A percentile compares a stretch with the other conserved stretches of the same genome.
These are phyloP conservation scores for Mimumesa dahlbomi DNA, from an alignment of 2,888 invertebrate genomes.

Conservation along the genomic window DNA sequence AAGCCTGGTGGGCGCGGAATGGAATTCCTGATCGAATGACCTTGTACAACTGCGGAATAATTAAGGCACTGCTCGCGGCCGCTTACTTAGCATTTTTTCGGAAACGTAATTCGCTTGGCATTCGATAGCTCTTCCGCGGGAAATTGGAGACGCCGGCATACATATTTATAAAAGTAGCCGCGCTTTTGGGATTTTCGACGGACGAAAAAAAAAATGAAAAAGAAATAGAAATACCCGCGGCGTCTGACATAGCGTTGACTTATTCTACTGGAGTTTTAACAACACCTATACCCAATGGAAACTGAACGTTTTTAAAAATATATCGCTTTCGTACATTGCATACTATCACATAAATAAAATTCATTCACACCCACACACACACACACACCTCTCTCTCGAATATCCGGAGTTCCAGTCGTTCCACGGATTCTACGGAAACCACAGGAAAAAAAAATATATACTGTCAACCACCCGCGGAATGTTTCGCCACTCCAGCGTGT, in stretches of 20 bases:
- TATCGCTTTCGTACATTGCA: too few relatives aligned
- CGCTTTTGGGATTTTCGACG: constrained; percentile 50
- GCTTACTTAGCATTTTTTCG: constrained; percentile 30
- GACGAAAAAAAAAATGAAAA: background rate
- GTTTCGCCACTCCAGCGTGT: too few relatives aligned
- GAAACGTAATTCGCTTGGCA: constrained; percentile 7
- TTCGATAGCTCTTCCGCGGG: constrained; percentile 28
- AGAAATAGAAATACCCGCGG: background rate
- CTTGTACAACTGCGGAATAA: constrained; percentile 14
- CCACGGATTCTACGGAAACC: too few relatives aligned
- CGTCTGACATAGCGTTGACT: background rate
- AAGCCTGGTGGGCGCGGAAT: too few relatives aligned
- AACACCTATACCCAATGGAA: too few relatives aligned
- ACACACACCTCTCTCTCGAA: too few relatives aligned
- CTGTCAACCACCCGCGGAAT: too few relatives aligned
- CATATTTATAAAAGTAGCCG: constrained; percentile 57
- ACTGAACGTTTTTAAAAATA: too few relatives aligned
- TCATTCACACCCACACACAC: too few relatives aligned
- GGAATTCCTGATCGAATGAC: constrained; percentile 30
- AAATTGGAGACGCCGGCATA: constrained; percentile 55
- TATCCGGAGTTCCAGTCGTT: too few relatives aligned
- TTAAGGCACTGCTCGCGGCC: constrained; percentile 18
- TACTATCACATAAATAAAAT: too few relatives aligned
- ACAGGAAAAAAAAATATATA: too few relatives aligned
- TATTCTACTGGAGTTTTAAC: background rate